These are phyloP conservation scores for Ranitomeya variabilis DNA, from an alignment of 2,113 vertebrate genomes.

Conservation along the genomic window DNA sequence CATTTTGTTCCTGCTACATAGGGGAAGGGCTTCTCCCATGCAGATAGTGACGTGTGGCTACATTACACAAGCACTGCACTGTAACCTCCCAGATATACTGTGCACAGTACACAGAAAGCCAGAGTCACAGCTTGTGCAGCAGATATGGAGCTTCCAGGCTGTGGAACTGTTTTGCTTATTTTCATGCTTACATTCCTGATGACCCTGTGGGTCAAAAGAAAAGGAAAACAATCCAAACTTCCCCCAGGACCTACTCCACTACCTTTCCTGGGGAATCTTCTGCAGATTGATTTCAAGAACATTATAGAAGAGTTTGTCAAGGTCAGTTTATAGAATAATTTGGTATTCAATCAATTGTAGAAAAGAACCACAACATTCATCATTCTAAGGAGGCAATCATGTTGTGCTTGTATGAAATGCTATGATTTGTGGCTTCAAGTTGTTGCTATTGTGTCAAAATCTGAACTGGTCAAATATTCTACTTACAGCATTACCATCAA, in stretches of 20 bases:
- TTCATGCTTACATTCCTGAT: background rate
- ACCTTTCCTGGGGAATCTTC: slow-evolving; percentile 5
- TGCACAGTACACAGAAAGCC: background rate
- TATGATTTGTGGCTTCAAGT: background rate
- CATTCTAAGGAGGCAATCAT: background rate
- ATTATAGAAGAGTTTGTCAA: background rate
- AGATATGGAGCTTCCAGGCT: background rate
- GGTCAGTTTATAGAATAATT: background rate
- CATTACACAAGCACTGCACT: background rate
- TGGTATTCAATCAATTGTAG: background rate
- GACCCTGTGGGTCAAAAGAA: background rate
- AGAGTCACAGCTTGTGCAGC: background rate
- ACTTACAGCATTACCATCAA: too few relatives aligned
- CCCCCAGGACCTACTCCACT: background rate
- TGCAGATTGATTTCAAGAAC: slow-evolving; percentile 15
- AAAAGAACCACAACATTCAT: background rate
- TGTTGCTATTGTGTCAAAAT: background rate
- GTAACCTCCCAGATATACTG: background rate
- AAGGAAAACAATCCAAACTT: background rate
- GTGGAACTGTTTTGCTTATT: background rate
- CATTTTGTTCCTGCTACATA: background rate
- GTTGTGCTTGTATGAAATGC: background rate
- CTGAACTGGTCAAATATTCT: background rate
- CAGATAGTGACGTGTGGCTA: background rate
- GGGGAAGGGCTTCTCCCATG: background rate